Base-by-base conservation (phyloP, 2,797 vertebrate genomes). In the Tapera naevia region DNA sequence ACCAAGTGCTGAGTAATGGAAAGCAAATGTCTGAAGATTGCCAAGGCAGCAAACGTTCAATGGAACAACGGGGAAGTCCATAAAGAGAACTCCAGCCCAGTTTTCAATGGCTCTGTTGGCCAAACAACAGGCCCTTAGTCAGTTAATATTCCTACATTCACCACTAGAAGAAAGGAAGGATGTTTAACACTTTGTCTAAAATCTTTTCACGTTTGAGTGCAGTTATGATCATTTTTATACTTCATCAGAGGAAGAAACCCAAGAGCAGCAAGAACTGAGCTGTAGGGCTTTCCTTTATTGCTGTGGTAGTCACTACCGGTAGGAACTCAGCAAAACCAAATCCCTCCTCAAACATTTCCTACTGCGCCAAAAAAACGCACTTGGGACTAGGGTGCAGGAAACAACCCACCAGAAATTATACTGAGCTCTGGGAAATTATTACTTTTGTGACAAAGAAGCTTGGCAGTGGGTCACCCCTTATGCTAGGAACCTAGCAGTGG, bases 271-370 rank as follows among this genome's bases (percentile, higher is more conserved):
- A 65, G 32, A 50, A 19, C 10, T 28, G 72, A 84, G 45, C 23
- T 61, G 14, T 11, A 65, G 18, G 8, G 13, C 13, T 17, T 87
- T 60, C n/a, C 32, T 3, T n/a, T n/a, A n/a, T n/a, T 50, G 53
- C 12, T 4, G 5, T 14, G 10, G 35, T 5, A 70, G 13, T 32
- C 12, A 46, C 22, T 33, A 37, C 14, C 2, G 27, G 35, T 0
- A 43, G 48, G 35, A 75, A 53, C 15, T 45, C 16, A 23, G 28
- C 30, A 72, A 50, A 94, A 71, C 1, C 69, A 86, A 74, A n/a
- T n/a, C n/a, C n/a, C n/a, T n/a, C n/a, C n/a, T n/a, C n/a, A n/a
- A n/a, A n/a, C n/a, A n/a, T n/a, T n/a, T n/a, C n/a, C n/a, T n/a
- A n/a, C n/a, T n/a, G n/a, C 17, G 22, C 11, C 50, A 66, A 80